A percentile compares a stretch with the other conserved stretches of the same genome.
Conservation (phyloP, 64 coral and sea anemone genomes). For the Stylophora pistillata region DNA sequence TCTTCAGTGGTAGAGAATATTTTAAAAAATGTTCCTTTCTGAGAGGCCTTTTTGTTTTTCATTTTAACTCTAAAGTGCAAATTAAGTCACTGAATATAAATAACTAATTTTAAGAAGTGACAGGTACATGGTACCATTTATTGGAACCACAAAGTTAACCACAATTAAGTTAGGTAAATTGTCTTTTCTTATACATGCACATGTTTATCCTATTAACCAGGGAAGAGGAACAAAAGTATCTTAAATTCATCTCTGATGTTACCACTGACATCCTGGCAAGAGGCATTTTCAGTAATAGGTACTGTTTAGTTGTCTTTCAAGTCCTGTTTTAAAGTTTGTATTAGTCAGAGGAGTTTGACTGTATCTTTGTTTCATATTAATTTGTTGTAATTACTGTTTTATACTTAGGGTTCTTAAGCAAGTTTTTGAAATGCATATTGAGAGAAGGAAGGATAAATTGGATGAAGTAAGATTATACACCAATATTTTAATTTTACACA, state of each 20-base stretch:
- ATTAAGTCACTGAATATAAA: no score
- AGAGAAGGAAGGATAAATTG: slow-evolving; percentile 65
- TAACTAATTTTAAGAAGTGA: no score
- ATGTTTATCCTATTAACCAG: background rate
- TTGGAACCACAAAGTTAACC: no score
- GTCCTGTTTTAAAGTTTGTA: background rate
- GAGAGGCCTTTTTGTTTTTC: no score
- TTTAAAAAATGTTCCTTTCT: no score
- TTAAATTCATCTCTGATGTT: slow-evolving; percentile 80
- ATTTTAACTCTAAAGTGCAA: no score
- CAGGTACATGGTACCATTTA: no score
- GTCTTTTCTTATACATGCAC: background rate
- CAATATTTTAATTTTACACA: background rate
- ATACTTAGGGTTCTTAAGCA: slow-evolving; percentile 64
- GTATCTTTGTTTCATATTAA: background rate
- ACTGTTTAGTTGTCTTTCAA: background rate
- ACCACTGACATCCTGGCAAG: slow-evolving; percentile 76
- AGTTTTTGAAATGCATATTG: slow-evolving; percentile 84
- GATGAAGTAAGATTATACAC: slow-evolving; percentile 54
- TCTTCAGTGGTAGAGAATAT: no score
- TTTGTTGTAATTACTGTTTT: no score
- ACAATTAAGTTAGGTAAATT: background rate
- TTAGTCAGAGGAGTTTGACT: background rate
- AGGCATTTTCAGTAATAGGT: slow-evolving; percentile 85
- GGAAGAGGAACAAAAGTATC: slow-evolving; percentile 72